phyloP scores from a whole-genome alignment of 2,797 vertebrate species.

The Bothrops alternatus region DNA sequence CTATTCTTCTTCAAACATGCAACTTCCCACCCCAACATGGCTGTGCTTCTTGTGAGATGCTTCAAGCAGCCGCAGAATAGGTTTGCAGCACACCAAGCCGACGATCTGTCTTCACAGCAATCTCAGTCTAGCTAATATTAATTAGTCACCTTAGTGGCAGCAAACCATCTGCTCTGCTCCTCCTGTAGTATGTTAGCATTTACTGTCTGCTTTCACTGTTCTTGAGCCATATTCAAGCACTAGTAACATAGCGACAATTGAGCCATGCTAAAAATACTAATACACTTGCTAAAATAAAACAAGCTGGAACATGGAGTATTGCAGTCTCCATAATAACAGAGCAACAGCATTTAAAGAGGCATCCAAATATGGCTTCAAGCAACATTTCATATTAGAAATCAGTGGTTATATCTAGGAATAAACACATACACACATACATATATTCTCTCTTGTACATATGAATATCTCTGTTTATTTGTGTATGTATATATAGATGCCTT shows the following conservation, averaged over 20 bases:
- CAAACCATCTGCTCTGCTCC: constrained; percentile 41
- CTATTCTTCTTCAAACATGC: background rate
- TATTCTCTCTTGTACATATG: background rate
- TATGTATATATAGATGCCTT: background rate
- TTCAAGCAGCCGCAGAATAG: background rate
- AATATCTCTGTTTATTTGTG: background rate
- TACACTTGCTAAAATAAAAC: background rate
- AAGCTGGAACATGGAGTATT: background rate
- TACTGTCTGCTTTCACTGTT: constrained; percentile 4
- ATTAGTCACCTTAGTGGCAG: constrained; percentile 44
- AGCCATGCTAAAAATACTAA: background rate
- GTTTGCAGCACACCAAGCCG: fast-evolving
- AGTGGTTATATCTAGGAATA: constrained; percentile 12
- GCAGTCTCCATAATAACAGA: background rate
- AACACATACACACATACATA: background rate
- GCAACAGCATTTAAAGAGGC: background rate
- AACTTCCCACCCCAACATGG: constrained; percentile 9
- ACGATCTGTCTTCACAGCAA: background rate
- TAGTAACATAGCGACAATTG: constrained; percentile 3
- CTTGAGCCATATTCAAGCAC: constrained; percentile 5
- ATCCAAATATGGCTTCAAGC: background rate
- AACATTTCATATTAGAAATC: background rate
- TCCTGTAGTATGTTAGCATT: fast-evolving
- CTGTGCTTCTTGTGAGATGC: background rate
- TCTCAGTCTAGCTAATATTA: background rate